These are phyloP conservation scores for Trichosurus vulpecula DNA, from an alignment of 2,797 vertebrate species.

Conservation along the genomic window DNA sequence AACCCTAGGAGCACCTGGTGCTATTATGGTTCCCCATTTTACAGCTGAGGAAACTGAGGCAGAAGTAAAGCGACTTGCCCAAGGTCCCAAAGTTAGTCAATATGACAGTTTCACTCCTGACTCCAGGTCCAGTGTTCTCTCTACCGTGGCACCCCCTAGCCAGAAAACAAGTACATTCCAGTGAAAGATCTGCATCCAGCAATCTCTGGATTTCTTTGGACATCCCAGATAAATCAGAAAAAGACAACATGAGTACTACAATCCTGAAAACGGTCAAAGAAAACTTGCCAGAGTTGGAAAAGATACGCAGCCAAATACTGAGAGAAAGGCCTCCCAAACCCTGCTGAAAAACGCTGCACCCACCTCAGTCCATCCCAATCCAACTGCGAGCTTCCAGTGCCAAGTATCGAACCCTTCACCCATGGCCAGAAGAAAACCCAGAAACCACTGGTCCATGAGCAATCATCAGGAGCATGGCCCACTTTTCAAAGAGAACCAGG, in stretches of 20 bases:
- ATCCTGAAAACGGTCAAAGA: background rate
- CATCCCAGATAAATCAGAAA: background rate
- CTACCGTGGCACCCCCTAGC: background rate
- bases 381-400: background rate
- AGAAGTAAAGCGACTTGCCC: background rate
- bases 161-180: background rate
- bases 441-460: background rate
- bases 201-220: background rate
- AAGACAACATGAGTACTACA: background rate
- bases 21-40: background rate
- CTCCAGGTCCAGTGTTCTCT: background rate
- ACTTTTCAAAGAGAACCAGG: background rate
- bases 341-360: background rate
- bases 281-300: background rate
- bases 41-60: background rate
- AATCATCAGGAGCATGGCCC: background rate
- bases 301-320: background rate
- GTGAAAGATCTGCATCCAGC: background rate
- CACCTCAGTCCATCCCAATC: background rate
- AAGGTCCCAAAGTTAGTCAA: background rate
- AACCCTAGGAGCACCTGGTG: background rate
- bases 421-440: background rate
- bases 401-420: background rate
- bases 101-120: background rate
- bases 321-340: background rate